Conservation (phyloP, 2,797 vertebrate genomes). For the Lithobates sylvaticus region DNA sequence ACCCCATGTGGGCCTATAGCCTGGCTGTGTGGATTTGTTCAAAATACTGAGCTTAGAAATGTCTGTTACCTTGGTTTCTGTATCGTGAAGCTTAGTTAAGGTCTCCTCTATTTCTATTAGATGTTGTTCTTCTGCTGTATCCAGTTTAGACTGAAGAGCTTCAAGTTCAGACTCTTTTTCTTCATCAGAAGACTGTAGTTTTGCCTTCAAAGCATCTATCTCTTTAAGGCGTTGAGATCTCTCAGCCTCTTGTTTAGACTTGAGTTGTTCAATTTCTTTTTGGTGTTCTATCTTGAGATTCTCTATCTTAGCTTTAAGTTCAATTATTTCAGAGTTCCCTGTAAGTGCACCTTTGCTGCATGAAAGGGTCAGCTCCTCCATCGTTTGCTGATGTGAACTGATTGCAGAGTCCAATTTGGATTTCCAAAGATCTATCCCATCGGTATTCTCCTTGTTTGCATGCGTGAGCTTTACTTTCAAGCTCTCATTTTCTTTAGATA, state of each 20-base stretch:
- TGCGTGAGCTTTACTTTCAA: conserved; percentile 83
- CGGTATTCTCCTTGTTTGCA: conserved; percentile 86
- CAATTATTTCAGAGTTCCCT: conserved; percentile 82
- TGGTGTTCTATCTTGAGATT: conserved; percentile 82
- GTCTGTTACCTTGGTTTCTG: conserved; percentile 89
- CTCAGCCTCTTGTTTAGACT: conserved; percentile 77
- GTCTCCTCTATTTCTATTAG: conserved; percentile 96
- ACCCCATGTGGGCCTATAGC: conserved; percentile 74
- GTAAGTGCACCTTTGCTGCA: conserved; percentile 83
- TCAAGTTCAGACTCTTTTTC: conserved; percentile 89
- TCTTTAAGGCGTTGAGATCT: conserved; percentile 73
- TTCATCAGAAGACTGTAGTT: conserved; percentile 76
- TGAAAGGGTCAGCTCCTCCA: conserved; percentile 88
- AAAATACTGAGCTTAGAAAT: conserved; percentile 73
- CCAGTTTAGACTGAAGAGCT: conserved; percentile 80
- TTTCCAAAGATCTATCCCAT: conserved; percentile 84
- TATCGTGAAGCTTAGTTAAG: conserved; percentile 89
- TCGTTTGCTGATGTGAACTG: conserved; percentile 87
- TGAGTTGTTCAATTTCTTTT: conserved; percentile 77
- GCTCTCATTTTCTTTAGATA: conserved; percentile 87
- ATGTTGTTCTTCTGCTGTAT: conserved; percentile 91
- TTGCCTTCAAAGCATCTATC: conserved; percentile 76
- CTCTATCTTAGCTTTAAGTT: conserved; percentile 86
- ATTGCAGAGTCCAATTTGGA: conserved; percentile 86
- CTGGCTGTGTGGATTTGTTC: conserved; percentile 80